Base-by-base conservation (phyloP, 2,113 vertebrate genomes). In the Taxidea taxus region DNA sequence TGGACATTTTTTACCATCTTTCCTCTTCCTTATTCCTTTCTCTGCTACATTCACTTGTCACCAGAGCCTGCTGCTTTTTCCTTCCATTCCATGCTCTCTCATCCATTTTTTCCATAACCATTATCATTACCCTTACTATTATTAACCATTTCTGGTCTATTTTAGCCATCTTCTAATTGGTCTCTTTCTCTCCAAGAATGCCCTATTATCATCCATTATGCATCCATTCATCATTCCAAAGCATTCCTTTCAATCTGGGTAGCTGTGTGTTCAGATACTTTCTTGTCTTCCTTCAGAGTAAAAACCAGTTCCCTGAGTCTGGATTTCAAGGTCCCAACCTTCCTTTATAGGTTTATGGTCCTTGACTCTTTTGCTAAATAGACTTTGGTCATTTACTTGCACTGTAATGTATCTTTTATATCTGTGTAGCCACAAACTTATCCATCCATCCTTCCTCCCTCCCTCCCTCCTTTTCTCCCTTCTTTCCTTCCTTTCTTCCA, bases 171-270 rank as follows among this genome's bases (percentile, higher is more conserved):
- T 80, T 12, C 54, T 88, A 88, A 89, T 95, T 89, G 60, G 37
- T 68, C 42, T 89, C 42, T 60, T 95, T 90, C 75, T 91, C 88
- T 96, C 66, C 54, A 93, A 68, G 91, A 96, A 96, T 80, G 75
- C 27, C 54, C 47, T 80, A 31, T 70, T 68, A 54, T 75, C 86
- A 96, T 92, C 18, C 37, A 93, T 89, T 75, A 91, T 37, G 13
- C 16, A 51, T 72, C 91, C 31, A 96, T 62, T 34, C 54, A 68
- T 94, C 74, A 70, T 27, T 62, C 90, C 86, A 51, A 97, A 66
- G 68, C 2, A 44, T 7, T 18, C n/a, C 42, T 92, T 92, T 89
- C 82, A 95, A 31, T 8, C 6, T 39, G 13, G n/a, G 11, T 7
- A 68, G n/a, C 21, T 91, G 78, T 37, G n/a, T 7, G 4, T 31